phyloP scores from a whole-genome alignment of 2,113 vertebrate genomes.

The Spheniscus mendiculus region DNA sequence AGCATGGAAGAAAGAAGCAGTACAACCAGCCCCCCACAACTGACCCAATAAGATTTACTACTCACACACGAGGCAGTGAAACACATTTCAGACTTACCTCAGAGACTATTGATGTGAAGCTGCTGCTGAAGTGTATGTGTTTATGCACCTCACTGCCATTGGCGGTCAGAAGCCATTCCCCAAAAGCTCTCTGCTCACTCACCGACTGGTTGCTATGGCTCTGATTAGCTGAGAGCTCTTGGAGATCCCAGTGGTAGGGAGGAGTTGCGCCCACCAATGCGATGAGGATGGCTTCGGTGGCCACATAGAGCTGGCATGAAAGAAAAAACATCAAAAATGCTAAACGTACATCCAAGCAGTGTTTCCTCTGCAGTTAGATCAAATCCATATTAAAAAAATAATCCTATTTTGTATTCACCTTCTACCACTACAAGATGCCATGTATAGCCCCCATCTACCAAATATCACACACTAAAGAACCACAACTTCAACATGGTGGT shows the following conservation, averaged over 20 bases:
- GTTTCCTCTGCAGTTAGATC: background rate
- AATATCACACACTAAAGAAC: background rate
- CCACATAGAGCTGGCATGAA: conserved; percentile 76
- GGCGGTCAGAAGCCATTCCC: conserved; percentile 75
- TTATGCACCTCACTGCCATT: conserved; percentile 71
- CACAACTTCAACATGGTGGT: background rate
- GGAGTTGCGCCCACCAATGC: conserved; percentile 77
- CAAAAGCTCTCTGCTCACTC: conserved; percentile 45
- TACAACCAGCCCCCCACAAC: background rate
- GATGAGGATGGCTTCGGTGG: conserved; percentile 79
- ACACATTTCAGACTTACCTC: conserved; percentile 70
- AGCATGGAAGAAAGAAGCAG: background rate
- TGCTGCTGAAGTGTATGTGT: conserved; percentile 72
- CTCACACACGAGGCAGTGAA: background rate
- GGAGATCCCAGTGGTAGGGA: conserved; percentile 78
- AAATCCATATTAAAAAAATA: background rate
- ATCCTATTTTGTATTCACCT: background rate
- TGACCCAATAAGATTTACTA: background rate
- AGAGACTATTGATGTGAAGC: conserved; percentile 81
- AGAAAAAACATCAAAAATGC: background rate
- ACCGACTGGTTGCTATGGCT: conserved; percentile 66
- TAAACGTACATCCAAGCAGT: background rate
- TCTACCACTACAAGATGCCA: background rate
- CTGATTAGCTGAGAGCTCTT: conserved; percentile 53
- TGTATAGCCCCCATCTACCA: background rate